phyloP scores from a whole-genome alignment of 2,797 vertebrate genomes.

The Fundulus diaphanus region DNA sequence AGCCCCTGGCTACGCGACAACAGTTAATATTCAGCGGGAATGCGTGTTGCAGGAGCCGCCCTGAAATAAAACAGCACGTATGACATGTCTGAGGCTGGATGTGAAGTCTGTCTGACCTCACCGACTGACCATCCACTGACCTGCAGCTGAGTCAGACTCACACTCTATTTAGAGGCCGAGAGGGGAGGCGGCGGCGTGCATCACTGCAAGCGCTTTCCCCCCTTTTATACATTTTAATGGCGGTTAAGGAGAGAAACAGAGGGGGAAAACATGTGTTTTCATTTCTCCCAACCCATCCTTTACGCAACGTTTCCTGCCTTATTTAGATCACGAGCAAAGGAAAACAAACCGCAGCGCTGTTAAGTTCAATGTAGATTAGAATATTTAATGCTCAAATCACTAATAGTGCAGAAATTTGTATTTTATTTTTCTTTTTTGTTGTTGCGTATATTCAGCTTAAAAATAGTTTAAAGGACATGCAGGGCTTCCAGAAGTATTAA shows the following conservation, averaged over 20 bases:
- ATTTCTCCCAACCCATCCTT: neutral
- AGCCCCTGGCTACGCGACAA: slow-evolving; percentile 28
- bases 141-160: slow-evolving; percentile 60
- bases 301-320: slow-evolving; percentile 1
- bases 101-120: slow-evolving; percentile 73
- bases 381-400: neutral
- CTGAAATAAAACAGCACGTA: slow-evolving; percentile 67
- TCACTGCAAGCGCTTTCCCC: slow-evolving; percentile 8
- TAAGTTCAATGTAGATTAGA: neutral
- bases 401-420: neutral
- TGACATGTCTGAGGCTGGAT: slow-evolving; percentile 53
- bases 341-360: neutral
- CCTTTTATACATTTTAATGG: slow-evolving; percentile 1
- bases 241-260: neutral
- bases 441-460: neutral
- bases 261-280: neutral
- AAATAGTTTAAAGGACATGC: neutral
- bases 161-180: slow-evolving; percentile 20
- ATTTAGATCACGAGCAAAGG: neutral
- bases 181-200: slow-evolving; percentile 14
- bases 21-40: slow-evolving; percentile 47
- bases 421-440: neutral
- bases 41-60: slow-evolving; percentile 47
- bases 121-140: slow-evolving; percentile 67
- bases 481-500: neutral